A percentile compares a stretch with the other conserved stretches of the same genome.
phyloP scores from a whole-genome alignment of 1,140 invertebrate genomes.

The Mactra quadrangularis region DNA sequence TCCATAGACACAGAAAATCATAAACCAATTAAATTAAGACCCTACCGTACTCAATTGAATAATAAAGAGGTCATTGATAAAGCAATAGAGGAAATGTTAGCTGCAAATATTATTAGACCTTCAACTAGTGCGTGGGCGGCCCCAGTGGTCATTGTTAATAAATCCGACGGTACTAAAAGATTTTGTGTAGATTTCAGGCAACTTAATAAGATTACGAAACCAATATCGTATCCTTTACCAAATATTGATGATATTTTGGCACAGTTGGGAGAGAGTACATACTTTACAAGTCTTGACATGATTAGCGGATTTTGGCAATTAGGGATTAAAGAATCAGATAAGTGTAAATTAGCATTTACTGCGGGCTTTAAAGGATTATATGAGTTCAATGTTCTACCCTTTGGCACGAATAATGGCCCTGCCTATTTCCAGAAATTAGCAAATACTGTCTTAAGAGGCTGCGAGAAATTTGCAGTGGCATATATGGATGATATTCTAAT shows the following conservation, averaged over 20 bases:
- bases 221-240: not conserved
- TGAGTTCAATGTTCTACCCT: slow-evolving; percentile 65
- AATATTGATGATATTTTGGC: slow-evolving; percentile 4
- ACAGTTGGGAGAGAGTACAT: not conserved
- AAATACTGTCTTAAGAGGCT: slow-evolving; percentile 61
- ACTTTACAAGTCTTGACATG: slow-evolving; percentile 5
- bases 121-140: not conserved
- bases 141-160: slow-evolving; percentile 11
- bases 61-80: slow-evolving; percentile 44
- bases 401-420: slow-evolving; percentile 67
- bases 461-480: slow-evolving; percentile 39
- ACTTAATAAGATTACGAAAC: slow-evolving; percentile 3
- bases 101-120: not conserved
- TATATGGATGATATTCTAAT: slow-evolving; percentile 68
- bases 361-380: slow-evolving; percentile 45
- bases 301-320: not conserved
- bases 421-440: slow-evolving; percentile 73
- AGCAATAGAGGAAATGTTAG: slow-evolving; percentile 11
- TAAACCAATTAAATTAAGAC: slow-evolving; percentile 59
- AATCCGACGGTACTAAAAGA: not conserved
- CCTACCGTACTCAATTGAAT: slow-evolving; percentile 60
- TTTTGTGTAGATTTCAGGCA: slow-evolving; percentile 26
- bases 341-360: slow-evolving; percentile 57
- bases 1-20: slow-evolving; percentile 4
- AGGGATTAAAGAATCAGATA: slow-evolving; percentile 29